Base-by-base conservation (phyloP, 2,888 invertebrate genomes). In the Apodemia duryi region DNA sequence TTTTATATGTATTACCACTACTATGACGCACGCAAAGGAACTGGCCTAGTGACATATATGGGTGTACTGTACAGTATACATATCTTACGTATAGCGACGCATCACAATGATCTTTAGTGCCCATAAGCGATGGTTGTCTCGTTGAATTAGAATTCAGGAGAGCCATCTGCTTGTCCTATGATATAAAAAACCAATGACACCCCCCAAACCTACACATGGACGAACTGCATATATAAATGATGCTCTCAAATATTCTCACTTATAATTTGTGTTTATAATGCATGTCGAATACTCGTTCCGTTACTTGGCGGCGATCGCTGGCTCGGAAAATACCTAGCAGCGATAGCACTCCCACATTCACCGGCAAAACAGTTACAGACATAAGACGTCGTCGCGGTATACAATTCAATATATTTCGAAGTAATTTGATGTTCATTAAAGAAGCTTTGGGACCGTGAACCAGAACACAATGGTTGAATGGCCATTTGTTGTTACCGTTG, bases 401-500 rank as follows among this genome's bases (percentile, higher is more conserved):
- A 89, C 90, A 89, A 91, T 91, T 91, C 91, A 90, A 91, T 91
- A 91, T 89, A 88, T 89, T 91, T 89, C 84, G 78, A 84, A 83
- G 88, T 89, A 91, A 91, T 91, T 91, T 91, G 89, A 87, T 86
- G 91, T 91, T 91, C 91, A 91, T 91, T 91, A 91, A 84, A 91
- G 91, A 86, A 88, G 84, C 86, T 84, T 86, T 86, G 89, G 83
- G 88, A 91, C 91, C 91, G 90, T 91, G 91, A 91, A 91, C 89
- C 87, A 88, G 87, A 89, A 89, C 85, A 91, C 90, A 91, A 91
- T 91, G 91, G 90, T 84, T 91, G 91, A 91, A 91, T 91, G 84
- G 88, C 88, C 90, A 90, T 90, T 91, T 90, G 86, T 87, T 83
- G 88, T 78, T 79, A 86, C 84, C 80, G 90, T 88, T 89, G 91